phyloP scores from a whole-genome alignment of 2,888 invertebrate genomes.

The Aphelenchoides bicaudatus region DNA sequence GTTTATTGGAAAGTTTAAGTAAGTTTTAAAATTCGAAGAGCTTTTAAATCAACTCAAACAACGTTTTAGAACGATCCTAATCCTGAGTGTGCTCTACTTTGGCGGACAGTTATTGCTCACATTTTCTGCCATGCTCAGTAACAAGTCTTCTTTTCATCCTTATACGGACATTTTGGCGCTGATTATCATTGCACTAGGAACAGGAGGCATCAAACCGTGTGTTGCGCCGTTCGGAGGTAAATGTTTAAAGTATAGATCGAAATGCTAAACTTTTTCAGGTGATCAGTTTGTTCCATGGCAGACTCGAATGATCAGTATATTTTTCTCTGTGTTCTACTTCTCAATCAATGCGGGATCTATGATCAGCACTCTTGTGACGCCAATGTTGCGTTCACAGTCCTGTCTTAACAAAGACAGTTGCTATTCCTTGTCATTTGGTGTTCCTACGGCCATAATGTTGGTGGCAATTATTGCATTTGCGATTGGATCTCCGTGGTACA shows the following conservation, averaged over 20 bases:
- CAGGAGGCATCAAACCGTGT: slow-evolving; percentile 65
- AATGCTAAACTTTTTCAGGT: no score
- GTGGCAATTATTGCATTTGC: slow-evolving; percentile 78
- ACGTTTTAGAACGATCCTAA: slow-evolving; percentile 73
- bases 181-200: slow-evolving; percentile 63
- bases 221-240: slow-evolving; percentile 65
- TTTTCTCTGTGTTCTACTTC: slow-evolving; percentile 90
- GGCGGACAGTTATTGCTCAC: slow-evolving; percentile 76
- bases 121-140: slow-evolving; percentile 63
- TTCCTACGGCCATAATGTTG: slow-evolving; percentile 82
- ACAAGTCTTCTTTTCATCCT: slow-evolving; percentile 47
- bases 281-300: no score
- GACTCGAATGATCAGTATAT: no score
- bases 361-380: slow-evolving; percentile 81
- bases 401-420: slow-evolving; percentile 68
- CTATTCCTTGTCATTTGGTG: slow-evolving; percentile 81
- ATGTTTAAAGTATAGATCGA: no score
- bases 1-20: slow-evolving; percentile 79
- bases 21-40: slow-evolving; percentile 23
- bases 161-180: slow-evolving; percentile 60
- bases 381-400: slow-evolving; percentile 71
- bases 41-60: no score
- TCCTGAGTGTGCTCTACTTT: slow-evolving; percentile 83
- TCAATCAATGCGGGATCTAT: slow-evolving; percentile 83
- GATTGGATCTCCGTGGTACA: slow-evolving; percentile 74